Conservation (phyloP, 1,140 invertebrate genomes). For the Hirudo medicinalis region DNA sequence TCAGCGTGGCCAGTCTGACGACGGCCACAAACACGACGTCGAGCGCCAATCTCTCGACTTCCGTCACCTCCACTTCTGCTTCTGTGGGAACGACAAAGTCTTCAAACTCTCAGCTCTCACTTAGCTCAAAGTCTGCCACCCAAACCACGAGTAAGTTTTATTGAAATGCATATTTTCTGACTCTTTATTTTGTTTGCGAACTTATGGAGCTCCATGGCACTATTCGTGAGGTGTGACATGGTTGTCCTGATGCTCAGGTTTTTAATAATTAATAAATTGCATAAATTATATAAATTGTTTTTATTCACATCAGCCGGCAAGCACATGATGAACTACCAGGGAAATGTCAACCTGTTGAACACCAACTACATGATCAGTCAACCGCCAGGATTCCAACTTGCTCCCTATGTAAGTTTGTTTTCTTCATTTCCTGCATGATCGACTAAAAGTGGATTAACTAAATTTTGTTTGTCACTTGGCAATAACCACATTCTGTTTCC, state of each 20-base stretch:
- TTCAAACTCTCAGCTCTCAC: background rate
- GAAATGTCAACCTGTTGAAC: background rate
- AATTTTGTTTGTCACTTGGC: background rate
- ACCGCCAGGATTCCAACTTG: conserved; percentile 14
- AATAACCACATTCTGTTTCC: background rate
- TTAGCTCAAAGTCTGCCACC: conserved; percentile 1
- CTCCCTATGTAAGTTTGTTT: conserved; percentile 6
- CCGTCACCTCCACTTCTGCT: background rate
- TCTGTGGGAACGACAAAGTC: conserved; percentile 14
- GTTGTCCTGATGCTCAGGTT: too few species aligned
- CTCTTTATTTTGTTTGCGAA: background rate
- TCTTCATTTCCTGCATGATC: background rate
- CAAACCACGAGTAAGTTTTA: background rate
- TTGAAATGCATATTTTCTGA: background rate
- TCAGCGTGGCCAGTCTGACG: conserved; percentile 9
- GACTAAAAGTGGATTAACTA: background rate
- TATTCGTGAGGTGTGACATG: background rate
- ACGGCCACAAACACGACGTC: conserved; percentile 10
- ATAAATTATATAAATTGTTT: background rate
- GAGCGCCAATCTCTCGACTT: conserved; percentile 10
- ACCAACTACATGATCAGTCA: conserved; percentile 18
- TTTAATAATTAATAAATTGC: too few species aligned
- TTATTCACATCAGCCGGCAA: background rate
- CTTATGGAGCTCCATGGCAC: background rate
- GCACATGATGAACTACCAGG: conserved; percentile 17